Base-by-base conservation (phyloP, 30 jellyfish, hydroid and myxozoan genomes). In the Mastigias papua region DNA sequence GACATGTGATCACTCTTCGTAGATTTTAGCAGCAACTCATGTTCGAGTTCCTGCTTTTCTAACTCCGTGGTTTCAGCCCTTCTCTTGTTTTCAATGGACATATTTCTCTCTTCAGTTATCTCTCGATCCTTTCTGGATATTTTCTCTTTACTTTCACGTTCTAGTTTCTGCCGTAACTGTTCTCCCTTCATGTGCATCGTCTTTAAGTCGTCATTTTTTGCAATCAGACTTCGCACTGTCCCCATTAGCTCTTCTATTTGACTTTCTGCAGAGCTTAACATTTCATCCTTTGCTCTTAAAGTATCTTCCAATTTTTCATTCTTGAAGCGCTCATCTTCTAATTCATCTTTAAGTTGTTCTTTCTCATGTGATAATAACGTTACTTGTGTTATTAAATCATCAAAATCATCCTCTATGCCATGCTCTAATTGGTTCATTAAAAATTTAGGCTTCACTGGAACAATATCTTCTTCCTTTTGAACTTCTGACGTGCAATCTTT, bases 191-290 rank as follows among this genome's bases (percentile, higher is more conserved):
- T 0, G 6, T 2, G 19, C 17, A n/a, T 62, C 20, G 34, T 61
- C 22, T 80, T 69, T 19, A 80, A 63, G 20, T 16, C 46, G 10
- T 80, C 62, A 48, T 50, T 80, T 16, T 75, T 50, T 10, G 54
- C 74, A 75, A 29, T 15, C 54, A 75, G 33, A 1, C 28, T 46
- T 11, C 86, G 69, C 15, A 29, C 66, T 13, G 61, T 49, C 29
- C 86, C 86, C 86, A 63, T 60, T 73, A 87, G 66, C 22, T 66
- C 81, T 61, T 76, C 95, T 16, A 81, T 35, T 42, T 92, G 90
- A 21, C 50, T 65, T 50, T 92, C 95, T 28, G 86, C 90, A 57
- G 89, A 51, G 9, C 26, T 75, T 29, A 75, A 32, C 51, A 25
- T 22, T 25, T 75, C 74, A 26, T 75, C 66, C 34, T 75, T 57